Percentiles rank a stretch among this genome's conserved stretches.
Evolutionary conservation across 2,888 invertebrate species (phyloP).

Genomic region (Agrochola lota): DNA sequence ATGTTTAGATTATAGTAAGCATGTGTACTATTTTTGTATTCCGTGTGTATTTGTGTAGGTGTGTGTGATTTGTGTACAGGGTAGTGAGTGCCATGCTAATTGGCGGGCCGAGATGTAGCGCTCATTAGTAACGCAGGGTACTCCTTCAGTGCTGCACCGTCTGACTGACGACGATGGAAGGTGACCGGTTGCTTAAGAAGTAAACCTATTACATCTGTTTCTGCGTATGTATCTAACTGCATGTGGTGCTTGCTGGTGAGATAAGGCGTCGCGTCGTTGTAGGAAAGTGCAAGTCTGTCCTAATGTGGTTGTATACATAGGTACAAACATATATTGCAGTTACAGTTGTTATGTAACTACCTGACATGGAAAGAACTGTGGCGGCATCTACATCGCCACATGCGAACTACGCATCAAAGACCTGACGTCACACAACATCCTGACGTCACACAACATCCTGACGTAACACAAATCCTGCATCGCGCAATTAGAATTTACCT

Average conservation of each 20-base stretch:
- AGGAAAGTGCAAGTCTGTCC: not conserved
- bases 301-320: not conserved
- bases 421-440: no score
- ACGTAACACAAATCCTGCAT: no score
- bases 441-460: no score
- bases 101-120: not conserved
- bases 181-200: not conserved
- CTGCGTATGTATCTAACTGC: not conserved
- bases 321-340: not conserved
- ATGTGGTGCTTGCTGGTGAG: not conserved
- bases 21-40: not conserved
- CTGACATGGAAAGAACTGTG: no score
- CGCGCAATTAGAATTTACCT: no score
- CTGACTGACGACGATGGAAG: not conserved
- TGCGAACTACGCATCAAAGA: no score
- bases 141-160: not conserved
- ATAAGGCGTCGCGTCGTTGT: not conserved
- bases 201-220: not conserved
- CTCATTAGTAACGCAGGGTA: conserved; percentile 28
- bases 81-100: conserved; percentile 8
- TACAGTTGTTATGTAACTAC: not conserved
- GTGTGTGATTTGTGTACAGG: not conserved
- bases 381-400: no score
- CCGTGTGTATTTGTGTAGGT: no score
- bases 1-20: not conserved